Evolutionary conservation across 2,888 invertebrate species (phyloP).

Genomic region (Parnassius glacialis): DNA sequence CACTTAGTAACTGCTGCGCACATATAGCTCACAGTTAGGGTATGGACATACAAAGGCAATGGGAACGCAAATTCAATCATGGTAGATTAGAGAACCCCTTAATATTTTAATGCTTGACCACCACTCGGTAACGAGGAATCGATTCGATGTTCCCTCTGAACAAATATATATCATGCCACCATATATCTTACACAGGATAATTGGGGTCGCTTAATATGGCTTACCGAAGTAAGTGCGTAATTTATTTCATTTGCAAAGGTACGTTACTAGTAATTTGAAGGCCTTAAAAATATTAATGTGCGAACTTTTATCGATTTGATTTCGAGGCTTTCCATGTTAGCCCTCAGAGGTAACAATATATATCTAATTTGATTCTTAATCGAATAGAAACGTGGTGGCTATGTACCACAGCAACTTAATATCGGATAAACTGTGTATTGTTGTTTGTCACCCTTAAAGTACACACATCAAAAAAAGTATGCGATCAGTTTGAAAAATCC

Average conservation of each 20-base stretch:
- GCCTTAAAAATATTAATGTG: conserved; percentile 3
- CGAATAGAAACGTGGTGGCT: too few relatives aligned
- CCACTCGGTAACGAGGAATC: conserved; percentile 70
- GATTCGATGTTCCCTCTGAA: conserved; percentile 63
- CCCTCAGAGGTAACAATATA: too few relatives aligned
- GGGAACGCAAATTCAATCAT: conserved; percentile 78
- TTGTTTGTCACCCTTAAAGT: too few relatives aligned
- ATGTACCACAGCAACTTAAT: too few relatives aligned
- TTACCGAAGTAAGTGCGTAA: conserved; percentile 78
- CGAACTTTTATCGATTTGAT: neutral
- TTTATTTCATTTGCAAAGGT: conserved; percentile 70
- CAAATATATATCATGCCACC: conserved; percentile 66
- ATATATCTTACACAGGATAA: conserved; percentile 76
- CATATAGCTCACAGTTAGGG: conserved; percentile 56
- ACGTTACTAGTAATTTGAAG: conserved; percentile 28
- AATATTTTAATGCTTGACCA: conserved; percentile 80
- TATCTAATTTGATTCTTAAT: too few relatives aligned
- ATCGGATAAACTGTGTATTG: too few relatives aligned
- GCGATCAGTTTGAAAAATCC: too few relatives aligned
- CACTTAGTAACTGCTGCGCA: conserved; percentile 28
- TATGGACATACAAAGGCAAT: conserved; percentile 49
- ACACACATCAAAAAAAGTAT: too few relatives aligned
- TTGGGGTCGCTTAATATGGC: conserved; percentile 80
- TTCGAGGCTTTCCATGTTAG: too few relatives aligned
- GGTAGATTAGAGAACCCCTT: conserved; percentile 73